Conservation (phyloP, 2,797 vertebrate species). For the Cottoperca gobio region DNA sequence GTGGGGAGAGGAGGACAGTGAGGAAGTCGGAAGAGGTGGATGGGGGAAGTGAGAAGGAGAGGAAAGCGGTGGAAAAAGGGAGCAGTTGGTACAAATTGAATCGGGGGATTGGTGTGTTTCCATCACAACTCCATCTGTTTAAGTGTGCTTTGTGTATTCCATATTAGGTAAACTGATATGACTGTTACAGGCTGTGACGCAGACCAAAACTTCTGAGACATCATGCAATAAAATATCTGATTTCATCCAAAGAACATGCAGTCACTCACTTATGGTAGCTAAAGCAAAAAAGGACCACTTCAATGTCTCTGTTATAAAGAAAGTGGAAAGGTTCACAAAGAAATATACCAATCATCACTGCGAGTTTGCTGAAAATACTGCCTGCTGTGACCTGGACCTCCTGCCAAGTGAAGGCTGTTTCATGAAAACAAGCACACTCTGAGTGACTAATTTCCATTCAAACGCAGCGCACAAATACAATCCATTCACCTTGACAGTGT, state of each 20-base stretch:
- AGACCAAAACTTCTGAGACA: slow-evolving; percentile 2
- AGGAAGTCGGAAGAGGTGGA: slow-evolving; percentile 53
- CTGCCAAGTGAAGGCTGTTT: background rate
- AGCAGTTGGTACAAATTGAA: slow-evolving; percentile 69
- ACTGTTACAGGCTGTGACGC: background rate
- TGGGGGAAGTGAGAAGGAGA: slow-evolving; percentile 37
- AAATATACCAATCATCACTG: background rate
- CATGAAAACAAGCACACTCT: background rate
- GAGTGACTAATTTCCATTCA: slow-evolving; percentile 34
- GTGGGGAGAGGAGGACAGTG: slow-evolving; percentile 42
- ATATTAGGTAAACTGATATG: slow-evolving; percentile 9
- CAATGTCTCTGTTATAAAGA: background rate
- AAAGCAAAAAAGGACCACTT: background rate
- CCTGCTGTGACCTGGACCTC: slow-evolving; percentile 10
- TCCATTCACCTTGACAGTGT: slow-evolving; percentile 53
- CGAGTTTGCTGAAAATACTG: background rate
- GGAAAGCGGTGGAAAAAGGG: slow-evolving; percentile 38
- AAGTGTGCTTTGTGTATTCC: slow-evolving; percentile 19
- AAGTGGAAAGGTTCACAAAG: background rate
- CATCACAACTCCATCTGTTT: slow-evolving; percentile 41
- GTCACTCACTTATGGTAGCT: background rate
- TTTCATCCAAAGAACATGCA: background rate
- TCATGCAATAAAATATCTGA: background rate
- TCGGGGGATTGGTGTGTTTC: slow-evolving; percentile 45
- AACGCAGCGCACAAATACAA: slow-evolving; percentile 28